Evolutionary conservation across 2,888 invertebrate genomes (phyloP).

Genomic region (Drosophila maculinotata): DNA sequence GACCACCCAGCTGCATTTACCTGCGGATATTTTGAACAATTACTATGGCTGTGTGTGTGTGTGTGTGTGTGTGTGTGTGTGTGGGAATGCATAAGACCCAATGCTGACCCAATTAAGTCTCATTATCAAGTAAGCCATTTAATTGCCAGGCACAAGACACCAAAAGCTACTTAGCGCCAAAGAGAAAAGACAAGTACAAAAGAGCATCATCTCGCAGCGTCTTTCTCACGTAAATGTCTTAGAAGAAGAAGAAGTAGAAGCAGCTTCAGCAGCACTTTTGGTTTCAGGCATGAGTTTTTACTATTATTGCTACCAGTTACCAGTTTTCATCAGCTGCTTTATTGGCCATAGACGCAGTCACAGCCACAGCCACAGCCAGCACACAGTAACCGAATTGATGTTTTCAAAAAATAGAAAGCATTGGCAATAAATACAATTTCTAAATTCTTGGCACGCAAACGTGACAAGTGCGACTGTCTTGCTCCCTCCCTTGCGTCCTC

Average conservation of each 20-base stretch:
- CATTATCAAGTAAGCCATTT: slow-evolving; percentile 61
- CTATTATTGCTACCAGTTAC: slow-evolving; percentile 39
- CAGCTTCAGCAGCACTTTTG: slow-evolving; percentile 61
- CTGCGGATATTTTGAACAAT: slow-evolving; percentile 9
- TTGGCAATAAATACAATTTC: slow-evolving; percentile 74
- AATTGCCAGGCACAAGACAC: slow-evolving; percentile 42
- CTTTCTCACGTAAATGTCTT: slow-evolving; percentile 40
- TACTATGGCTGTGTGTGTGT: not conserved
- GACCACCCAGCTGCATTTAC: slow-evolving; percentile 48
- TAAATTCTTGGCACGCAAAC: slow-evolving; percentile 72
- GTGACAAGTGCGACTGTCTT: slow-evolving; percentile 61
- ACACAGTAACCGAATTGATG: slow-evolving; percentile 45
- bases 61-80: slow-evolving; percentile 16
- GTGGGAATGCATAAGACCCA: slow-evolving; percentile 37
- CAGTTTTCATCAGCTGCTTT: slow-evolving; percentile 22
- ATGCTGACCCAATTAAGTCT: slow-evolving; percentile 71
- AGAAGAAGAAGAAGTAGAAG: not conserved
- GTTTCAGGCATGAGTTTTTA: slow-evolving; percentile 65
- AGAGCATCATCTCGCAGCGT: slow-evolving; percentile 13
- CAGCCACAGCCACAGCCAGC: slow-evolving; percentile 10
- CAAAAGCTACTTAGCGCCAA: slow-evolving; percentile 9
- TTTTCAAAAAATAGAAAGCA: slow-evolving; percentile 67
- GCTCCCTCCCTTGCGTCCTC: too few species aligned
- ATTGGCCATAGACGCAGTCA: slow-evolving; percentile 11
- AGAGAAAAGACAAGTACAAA: not conserved